Evolutionary conservation across 92 coral and sea anemone genomes (phyloP), one percentile per base, ranked within the genome.

Genomic region (Chrysogorgia sp.): DNA sequence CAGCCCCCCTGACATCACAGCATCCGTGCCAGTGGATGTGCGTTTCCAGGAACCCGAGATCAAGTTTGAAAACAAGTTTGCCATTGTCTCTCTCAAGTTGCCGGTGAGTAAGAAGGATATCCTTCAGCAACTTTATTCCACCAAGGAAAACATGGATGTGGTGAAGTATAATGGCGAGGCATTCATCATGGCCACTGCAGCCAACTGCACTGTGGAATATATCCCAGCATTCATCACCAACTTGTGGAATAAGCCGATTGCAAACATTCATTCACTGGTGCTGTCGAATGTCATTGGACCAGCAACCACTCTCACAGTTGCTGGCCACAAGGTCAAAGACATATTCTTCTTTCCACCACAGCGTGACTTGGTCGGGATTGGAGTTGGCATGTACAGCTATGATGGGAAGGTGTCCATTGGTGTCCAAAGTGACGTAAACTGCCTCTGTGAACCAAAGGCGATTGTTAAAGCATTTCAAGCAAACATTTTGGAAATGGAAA

Each of bases 261-360:
- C 86, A 4, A 50, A 81, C 50, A 93, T 91, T 64, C 82, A 89
- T 3, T 91, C 87, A 17, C 84, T 89, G 76, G 96, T 93, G 33
- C 30, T 93, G 61, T 93, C 97, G 20, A 91, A 93, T 85, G 93
- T 93, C n/a, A 93, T 96, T 5, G 97, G 97, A 53, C 93, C 97
- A 10, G 87, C 75, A 55, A 22, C 66, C 20, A 75, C 69, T 21
- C 82, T 93, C 70, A 74, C 74, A 6, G 79, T 93, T 22, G 79
- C 74, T 59, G 93, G 88, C 9, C 67, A 63, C 63, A 72, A 75
- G 1, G 56, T 91, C 24, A 88, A 77, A 34, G 67, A 55, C 75
- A 69, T 87, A 83, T 70, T 81, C 48, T 93, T 93, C 53, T 89
- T 92, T 88, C 96, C 97, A 33, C 97, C 97, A 7, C 97, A 93